phyloP scores from a whole-genome alignment of 1,140 invertebrate genomes.

The Archivesica marissinica region DNA sequence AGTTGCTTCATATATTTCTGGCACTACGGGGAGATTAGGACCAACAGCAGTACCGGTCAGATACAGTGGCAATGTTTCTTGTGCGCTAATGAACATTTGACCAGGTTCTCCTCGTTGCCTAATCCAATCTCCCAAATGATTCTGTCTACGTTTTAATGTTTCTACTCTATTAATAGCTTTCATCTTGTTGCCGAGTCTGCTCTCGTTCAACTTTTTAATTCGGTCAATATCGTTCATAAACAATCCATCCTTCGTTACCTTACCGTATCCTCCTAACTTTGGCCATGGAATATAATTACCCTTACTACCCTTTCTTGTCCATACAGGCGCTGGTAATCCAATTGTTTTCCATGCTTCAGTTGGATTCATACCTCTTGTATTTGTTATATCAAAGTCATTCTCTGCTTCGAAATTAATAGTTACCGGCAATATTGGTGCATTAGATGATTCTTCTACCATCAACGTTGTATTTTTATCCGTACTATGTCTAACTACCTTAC shows the following conservation, averaged over 20 bases:
- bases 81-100: too few species aligned
- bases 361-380: not conserved
- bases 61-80: too few species aligned
- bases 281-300: slow-evolving; percentile 3
- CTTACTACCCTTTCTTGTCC: not conserved
- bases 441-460: not conserved
- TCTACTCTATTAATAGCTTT: not conserved
- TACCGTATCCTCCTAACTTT: not conserved
- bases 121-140: not conserved
- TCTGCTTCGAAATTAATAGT: not conserved
- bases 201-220: too few species aligned
- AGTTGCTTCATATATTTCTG: too few species aligned
- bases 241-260: not conserved
- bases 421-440: not conserved
- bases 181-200: not conserved
- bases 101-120: not conserved
- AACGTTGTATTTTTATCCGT: not conserved
- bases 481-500: too few species aligned
- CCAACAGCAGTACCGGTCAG: too few species aligned
- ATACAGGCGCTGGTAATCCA: not conserved
- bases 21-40: too few species aligned
- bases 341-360: not conserved
- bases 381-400: not conserved
- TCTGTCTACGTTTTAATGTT: not conserved
- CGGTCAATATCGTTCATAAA: not conserved